Conservation (phyloP, 2,797 vertebrate genomes). For the Hypotaenidia philippensis region DNA sequence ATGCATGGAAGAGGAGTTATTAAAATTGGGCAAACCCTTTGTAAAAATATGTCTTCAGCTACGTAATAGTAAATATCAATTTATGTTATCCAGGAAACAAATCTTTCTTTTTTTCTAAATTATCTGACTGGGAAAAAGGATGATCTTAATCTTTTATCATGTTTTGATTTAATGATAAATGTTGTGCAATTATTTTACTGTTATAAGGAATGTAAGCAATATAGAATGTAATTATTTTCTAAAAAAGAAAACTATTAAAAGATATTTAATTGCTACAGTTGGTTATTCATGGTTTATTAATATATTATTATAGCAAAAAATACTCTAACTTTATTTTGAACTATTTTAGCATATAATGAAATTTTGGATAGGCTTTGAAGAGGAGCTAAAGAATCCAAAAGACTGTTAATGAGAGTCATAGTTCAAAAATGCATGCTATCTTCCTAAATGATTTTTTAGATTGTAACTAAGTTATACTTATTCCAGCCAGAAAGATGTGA, state of each 20-base stretch:
- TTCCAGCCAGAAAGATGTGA: slow-evolving; percentile 71
- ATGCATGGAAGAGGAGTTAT: slow-evolving; percentile 82
- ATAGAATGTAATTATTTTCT: not conserved
- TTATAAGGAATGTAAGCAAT: not conserved
- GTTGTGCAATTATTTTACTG: not conserved
- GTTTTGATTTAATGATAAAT: not conserved
- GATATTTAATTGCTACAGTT: not conserved
- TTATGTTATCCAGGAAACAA: not conserved
- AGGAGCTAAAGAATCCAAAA: slow-evolving; percentile 73
- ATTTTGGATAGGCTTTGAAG: slow-evolving; percentile 79
- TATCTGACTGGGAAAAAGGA: not conserved
- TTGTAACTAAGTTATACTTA: not conserved
- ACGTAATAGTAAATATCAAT: slow-evolving; percentile 66
- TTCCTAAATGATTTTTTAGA: not conserved
- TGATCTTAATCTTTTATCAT: not conserved
- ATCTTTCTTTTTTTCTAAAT: not conserved
- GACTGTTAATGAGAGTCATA: slow-evolving; percentile 76
- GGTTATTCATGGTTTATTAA: not conserved
- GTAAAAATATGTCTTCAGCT: slow-evolving; percentile 70
- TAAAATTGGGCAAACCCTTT: slow-evolving; percentile 76
- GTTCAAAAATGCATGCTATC: not conserved
- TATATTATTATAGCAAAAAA: not conserved
- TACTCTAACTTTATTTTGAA: not conserved
- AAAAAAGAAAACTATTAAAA: not conserved
- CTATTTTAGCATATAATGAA: slow-evolving; percentile 81